Conservation (phyloP, 2,888 invertebrate species). For the Gastracanthus pulcherrimus region DNA sequence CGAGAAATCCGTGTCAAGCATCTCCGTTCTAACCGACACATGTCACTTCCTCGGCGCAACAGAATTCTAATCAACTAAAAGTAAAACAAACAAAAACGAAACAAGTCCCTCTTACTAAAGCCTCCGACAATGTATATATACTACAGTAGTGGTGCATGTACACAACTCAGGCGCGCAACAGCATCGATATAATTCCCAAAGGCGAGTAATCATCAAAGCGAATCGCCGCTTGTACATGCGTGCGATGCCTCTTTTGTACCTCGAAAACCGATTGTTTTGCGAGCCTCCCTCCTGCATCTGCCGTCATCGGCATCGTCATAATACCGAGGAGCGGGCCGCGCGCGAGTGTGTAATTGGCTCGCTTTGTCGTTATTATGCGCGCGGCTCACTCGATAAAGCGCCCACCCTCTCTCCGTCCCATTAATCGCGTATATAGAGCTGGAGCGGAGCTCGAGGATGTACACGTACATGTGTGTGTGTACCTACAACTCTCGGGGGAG, state of each 20-base stretch:
- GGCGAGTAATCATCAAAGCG: neutral
- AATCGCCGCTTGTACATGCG: no score
- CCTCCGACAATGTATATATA: neutral
- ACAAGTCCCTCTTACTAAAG: neutral
- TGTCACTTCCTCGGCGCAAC: neutral
- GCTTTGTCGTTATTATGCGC: neutral
- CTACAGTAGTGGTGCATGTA: neutral
- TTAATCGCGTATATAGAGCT: neutral
- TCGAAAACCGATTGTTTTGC: neutral
- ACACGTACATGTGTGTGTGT: neutral
- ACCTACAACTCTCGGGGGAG: neutral
- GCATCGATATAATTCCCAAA: neutral
- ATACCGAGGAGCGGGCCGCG: neutral
- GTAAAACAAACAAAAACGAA: neutral
- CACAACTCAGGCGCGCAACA: no score
- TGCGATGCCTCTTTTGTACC: neutral
- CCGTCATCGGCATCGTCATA: no score
- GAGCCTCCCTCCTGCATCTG: neutral
- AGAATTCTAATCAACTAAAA: no score
- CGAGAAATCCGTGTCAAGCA: neutral
- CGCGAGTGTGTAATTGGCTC: neutral
- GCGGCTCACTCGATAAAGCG: neutral
- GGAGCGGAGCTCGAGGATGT: constrained; percentile 7
- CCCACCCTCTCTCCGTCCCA: neutral
- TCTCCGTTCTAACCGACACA: neutral